phyloP scores from a whole-genome alignment of 2,888 invertebrate species.

The Sesia apiformis region DNA sequence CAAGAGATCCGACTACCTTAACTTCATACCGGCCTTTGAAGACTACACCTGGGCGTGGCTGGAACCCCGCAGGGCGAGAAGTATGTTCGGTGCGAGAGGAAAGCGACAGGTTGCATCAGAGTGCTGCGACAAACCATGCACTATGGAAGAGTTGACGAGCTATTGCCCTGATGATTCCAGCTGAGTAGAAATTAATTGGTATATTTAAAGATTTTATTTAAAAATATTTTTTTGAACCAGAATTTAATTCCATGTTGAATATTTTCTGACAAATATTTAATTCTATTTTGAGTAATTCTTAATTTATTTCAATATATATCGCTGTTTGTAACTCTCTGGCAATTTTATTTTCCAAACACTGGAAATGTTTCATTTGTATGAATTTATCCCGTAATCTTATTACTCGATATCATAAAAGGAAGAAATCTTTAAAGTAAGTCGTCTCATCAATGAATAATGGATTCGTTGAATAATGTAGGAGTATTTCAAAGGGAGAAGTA shows the following conservation, averaged over 20 bases:
- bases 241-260: no score
- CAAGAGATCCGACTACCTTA: neutral
- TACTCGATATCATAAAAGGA: no score
- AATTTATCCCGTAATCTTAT: neutral
- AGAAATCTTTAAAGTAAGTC: no score
- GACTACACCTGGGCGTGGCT: neutral
- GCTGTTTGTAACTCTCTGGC: no score
- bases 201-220: no score
- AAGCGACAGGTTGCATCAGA: neutral
- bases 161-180: neutral
- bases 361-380: neutral
- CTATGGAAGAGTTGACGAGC: neutral
- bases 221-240: no score
- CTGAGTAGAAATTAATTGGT: no score
- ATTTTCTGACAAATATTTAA: no score
- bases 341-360: no score
- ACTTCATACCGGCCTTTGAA: neutral
- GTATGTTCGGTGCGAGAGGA: neutral
- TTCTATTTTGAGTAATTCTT: no score
- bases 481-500: neutral
- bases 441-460: conserved; percentile 4
- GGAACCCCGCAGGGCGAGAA: neutral
- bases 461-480: conserved; percentile 4
- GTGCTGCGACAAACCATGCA: neutral
- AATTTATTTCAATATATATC: no score